phyloP scores from a whole-genome alignment of 2,888 invertebrate genomes.

The Barypeithes pellucidus region DNA sequence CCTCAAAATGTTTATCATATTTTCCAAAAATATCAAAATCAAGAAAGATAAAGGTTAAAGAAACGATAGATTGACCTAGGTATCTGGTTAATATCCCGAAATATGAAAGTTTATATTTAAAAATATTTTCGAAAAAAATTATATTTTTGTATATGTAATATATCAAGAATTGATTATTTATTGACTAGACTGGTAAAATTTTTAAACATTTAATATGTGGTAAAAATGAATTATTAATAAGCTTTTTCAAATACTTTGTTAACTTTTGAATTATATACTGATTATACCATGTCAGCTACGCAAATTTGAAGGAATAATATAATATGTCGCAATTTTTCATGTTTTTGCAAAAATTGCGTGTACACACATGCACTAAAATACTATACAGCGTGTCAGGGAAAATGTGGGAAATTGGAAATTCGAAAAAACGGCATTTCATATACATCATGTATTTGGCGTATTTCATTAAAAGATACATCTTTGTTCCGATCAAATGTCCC shows the following conservation, averaged over 20 bases:
- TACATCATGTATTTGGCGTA: too few relatives aligned
- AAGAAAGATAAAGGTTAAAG: background rate
- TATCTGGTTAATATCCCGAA: conserved; percentile 12
- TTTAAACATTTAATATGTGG: background rate
- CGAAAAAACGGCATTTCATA: too few relatives aligned
- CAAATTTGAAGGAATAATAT: background rate
- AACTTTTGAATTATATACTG: background rate
- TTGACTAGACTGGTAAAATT: background rate
- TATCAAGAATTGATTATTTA: conserved; percentile 8
- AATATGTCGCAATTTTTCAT: background rate
- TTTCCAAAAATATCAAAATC: background rate
- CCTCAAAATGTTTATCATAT: background rate
- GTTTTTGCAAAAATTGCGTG: background rate
- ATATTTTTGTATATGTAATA: background rate
- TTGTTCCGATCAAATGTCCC: too few relatives aligned
- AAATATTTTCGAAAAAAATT: conserved; percentile 3
- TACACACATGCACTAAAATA: too few relatives aligned
- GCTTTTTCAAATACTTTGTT: background rate
- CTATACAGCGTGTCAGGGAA: too few relatives aligned
- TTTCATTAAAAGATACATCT: too few relatives aligned
- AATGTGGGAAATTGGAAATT: too few relatives aligned
- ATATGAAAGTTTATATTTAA: conserved; percentile 15
- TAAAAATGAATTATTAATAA: background rate
- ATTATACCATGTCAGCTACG: background rate
- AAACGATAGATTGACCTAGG: background rate